Evolutionary conservation across 2,113 vertebrate species (phyloP).

Genomic region (Chelonoidis abingdonii): DNA sequence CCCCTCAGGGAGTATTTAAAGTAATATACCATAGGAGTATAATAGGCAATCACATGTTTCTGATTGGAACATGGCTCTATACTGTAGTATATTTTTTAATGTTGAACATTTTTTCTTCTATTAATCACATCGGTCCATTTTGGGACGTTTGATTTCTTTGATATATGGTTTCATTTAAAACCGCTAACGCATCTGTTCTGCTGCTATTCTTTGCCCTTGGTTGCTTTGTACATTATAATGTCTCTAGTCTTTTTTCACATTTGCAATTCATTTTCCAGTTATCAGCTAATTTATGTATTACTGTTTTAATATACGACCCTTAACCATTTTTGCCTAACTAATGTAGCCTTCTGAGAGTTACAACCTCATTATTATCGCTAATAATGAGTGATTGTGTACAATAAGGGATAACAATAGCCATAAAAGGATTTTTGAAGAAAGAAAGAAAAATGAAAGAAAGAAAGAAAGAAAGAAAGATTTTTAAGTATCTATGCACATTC

Average conservation of each 20-base stretch:
- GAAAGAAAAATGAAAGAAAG: neutral
- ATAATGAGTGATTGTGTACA: neutral
- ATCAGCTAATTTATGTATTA: neutral
- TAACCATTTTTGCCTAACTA: neutral
- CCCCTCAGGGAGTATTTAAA: neutral
- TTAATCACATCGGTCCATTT: neutral
- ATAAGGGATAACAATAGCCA: neutral
- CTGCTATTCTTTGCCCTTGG: neutral
- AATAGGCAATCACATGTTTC: fast-evolving
- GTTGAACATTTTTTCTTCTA: neutral
- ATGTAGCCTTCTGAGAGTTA: neutral
- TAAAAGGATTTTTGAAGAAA: neutral
- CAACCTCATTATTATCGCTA: neutral
- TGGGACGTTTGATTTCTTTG: neutral
- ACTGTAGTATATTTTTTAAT: neutral
- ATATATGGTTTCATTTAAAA: neutral
- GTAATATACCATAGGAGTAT: neutral
- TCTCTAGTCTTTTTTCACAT: neutral
- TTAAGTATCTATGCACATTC: neutral
- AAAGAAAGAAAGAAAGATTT: neutral
- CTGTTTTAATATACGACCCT: neutral
- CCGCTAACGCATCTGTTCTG: neutral
- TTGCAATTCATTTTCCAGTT: neutral
- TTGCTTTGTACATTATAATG: fast-evolving
- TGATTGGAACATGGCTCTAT: fast-evolving